Conservation (phyloP, 2,797 vertebrate genomes). For the Steatocranus sp. region DNA sequence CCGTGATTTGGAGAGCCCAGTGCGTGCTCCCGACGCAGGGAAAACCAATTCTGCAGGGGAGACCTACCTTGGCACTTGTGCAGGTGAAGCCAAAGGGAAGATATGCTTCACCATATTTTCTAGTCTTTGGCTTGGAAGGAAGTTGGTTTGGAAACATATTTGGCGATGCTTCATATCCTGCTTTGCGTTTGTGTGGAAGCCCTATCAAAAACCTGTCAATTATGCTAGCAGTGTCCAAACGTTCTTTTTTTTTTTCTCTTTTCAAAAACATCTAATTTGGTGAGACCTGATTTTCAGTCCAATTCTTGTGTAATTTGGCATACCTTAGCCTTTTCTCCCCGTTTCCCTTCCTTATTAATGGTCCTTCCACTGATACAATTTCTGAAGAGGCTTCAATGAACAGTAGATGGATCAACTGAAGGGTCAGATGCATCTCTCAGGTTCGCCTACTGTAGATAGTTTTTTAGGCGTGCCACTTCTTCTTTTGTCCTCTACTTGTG, state of each 20-base stretch:
- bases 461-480: not conserved
- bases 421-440: not conserved
- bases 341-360: not conserved
- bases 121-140: not conserved
- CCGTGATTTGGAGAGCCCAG: not conserved
- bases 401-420: too few species aligned
- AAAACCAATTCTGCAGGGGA: not conserved
- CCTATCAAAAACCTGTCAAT: not conserved
- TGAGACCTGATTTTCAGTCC: not conserved
- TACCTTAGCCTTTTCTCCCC: not conserved
- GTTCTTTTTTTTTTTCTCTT: not conserved
- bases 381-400: not conserved
- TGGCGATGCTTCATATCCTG: rapidly evolving
- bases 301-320: not conserved
- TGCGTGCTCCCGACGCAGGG: rapidly evolving
- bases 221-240: not conserved
- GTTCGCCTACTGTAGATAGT: not conserved
- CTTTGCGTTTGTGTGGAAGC: not conserved
- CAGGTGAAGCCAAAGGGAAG: not conserved
- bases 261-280: not conserved
- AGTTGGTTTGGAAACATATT: not conserved
- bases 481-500: not conserved
- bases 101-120: not conserved
- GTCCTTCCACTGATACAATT: not conserved
- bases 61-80: not conserved